phyloP scores from a whole-genome alignment of 1,140 invertebrate species.

The Adelges cooleyi region DNA sequence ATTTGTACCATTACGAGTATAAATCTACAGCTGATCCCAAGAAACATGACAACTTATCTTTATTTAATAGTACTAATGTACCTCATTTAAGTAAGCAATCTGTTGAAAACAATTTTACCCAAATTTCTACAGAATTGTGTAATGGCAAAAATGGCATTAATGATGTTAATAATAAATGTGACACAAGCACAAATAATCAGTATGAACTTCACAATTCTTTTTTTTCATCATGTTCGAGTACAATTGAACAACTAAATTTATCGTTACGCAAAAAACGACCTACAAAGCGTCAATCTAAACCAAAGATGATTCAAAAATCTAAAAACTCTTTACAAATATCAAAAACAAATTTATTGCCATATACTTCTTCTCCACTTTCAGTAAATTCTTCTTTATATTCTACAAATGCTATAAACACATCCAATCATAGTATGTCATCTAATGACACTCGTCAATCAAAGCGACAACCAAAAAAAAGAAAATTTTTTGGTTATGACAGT shows the following conservation, averaged over 20 bases:
- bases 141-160: slow-evolving; percentile 4
- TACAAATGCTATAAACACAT: neutral
- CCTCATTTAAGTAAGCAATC: neutral
- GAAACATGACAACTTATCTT: neutral
- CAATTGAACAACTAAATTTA: neutral
- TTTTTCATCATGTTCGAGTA: neutral
- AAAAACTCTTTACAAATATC: neutral
- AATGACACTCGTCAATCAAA: slow-evolving; percentile 42
- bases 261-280: neutral
- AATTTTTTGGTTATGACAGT: slow-evolving; percentile 74
- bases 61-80: neutral
- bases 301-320: slow-evolving; percentile 30
- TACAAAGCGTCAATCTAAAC: slow-evolving; percentile 26
- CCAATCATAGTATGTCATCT: neutral
- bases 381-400: neutral
- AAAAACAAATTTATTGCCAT: neutral
- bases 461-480: slow-evolving; percentile 61
- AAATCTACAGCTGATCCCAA: neutral
- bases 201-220: neutral
- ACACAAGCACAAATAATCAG: neutral
- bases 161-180: slow-evolving; percentile 30
- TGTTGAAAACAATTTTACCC: neutral
- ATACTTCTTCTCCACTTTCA: slow-evolving; percentile 23
- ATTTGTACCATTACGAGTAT: neutral
- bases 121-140: neutral